Conservation (phyloP, 2,113 vertebrate genomes). For the Zosterops borbonicus region DNA sequence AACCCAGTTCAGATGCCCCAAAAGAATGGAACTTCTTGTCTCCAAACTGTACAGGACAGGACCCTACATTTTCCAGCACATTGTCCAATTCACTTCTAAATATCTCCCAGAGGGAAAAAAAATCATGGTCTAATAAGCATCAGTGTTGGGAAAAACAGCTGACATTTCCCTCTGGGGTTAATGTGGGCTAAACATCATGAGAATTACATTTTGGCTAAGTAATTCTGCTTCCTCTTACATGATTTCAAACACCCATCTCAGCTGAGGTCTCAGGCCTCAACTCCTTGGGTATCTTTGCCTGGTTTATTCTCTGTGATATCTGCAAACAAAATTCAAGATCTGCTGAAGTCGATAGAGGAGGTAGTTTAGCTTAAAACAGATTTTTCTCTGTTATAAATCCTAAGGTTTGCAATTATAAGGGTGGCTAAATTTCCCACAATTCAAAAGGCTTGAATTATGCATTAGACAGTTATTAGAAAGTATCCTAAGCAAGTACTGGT, state of each 20-base stretch:
- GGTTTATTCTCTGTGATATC: background rate
- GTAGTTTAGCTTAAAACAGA: background rate
- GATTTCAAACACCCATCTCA: background rate
- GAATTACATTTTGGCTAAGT: background rate
- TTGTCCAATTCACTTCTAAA: background rate
- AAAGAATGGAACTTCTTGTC: background rate
- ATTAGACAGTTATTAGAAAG: background rate
- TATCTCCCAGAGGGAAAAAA: background rate
- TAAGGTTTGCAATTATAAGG: background rate
- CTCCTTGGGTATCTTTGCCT: background rate
- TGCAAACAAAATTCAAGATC: background rate
- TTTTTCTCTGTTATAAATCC: background rate
- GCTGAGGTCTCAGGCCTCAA: background rate
- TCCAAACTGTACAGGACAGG: background rate
- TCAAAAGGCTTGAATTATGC: background rate
- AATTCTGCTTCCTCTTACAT: background rate
- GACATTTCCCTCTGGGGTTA: background rate
- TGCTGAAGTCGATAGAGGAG: background rate
- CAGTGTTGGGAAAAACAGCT: conserved; percentile 9
- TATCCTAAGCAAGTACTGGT: background rate
- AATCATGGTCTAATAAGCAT: background rate
- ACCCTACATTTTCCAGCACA: conserved; percentile 17
- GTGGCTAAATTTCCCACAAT: background rate
- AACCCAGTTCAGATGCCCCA: background rate
- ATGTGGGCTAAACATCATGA: background rate